Evolutionary conservation across 1,140 invertebrate genomes (phyloP).

Genomic region (Bombus cullumanus): DNA sequence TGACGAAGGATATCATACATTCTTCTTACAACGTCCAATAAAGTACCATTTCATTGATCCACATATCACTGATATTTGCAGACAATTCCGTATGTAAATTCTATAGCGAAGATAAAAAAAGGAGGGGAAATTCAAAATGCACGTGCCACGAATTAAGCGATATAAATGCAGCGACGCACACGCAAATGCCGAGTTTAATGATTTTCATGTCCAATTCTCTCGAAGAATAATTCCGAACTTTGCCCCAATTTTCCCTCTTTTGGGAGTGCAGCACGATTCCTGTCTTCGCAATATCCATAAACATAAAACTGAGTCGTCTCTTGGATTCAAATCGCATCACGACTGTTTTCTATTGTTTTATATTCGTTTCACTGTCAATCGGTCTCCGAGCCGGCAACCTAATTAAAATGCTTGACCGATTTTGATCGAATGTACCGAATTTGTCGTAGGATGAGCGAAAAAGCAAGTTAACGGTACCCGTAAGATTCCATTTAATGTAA

Average conservation of each 20-base stretch:
- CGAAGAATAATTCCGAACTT: conserved; percentile 34
- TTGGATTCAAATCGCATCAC: background rate
- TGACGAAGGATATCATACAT: background rate
- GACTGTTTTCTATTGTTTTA: background rate
- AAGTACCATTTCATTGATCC: background rate
- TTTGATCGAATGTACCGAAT: conserved; percentile 18
- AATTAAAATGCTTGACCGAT: conserved; percentile 43
- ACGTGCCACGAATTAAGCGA: conserved; percentile 35
- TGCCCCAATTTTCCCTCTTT: conserved; percentile 9
- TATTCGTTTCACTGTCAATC: background rate
- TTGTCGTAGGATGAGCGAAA: background rate
- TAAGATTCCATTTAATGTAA: background rate
- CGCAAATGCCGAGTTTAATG: conserved; percentile 40
- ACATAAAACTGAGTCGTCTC: conserved; percentile 5
- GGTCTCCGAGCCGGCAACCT: background rate
- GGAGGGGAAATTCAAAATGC: background rate
- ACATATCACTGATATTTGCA: background rate
- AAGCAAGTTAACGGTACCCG: conserved; percentile 41
- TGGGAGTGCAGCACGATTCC: background rate
- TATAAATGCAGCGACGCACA: conserved; percentile 47
- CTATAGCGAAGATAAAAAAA: conserved; percentile 13
- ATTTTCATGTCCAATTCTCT: conserved; percentile 48
- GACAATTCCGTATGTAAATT: conserved; percentile 15
- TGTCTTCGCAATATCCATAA: conserved; percentile 40
- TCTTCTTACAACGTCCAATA: background rate